These are phyloP conservation scores for Mythimna lalbum DNA, from an alignment of 2,888 invertebrate species.

Conservation along the genomic window DNA sequence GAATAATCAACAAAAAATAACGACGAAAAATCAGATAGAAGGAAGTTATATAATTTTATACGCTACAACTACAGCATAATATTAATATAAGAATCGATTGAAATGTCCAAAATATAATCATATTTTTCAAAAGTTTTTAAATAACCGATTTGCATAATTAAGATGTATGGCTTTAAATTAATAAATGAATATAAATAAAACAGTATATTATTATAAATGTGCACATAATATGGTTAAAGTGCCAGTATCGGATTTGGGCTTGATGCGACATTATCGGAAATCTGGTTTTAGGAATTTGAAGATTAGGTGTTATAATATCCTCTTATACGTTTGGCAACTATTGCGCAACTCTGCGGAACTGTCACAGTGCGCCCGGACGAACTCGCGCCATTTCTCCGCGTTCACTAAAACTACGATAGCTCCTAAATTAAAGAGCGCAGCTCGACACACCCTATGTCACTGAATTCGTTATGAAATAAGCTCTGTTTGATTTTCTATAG, in stretches of 20 bases:
- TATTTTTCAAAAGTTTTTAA: conserved; percentile 1
- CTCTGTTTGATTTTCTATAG: no score
- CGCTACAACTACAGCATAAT: neutral
- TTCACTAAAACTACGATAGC: no score
- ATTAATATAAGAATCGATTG: conserved; percentile 1
- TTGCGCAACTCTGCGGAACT: no score
- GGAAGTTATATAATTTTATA: neutral
- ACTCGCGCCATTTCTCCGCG: no score
- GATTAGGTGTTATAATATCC: no score
- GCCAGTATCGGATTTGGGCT: neutral
- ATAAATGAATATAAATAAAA: neutral
- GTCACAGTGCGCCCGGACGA: no score
- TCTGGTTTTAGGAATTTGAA: no score
- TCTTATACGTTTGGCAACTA: no score
- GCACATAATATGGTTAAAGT: neutral
- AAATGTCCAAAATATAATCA: neutral
- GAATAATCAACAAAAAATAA: neutral
- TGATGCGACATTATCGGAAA: no score
- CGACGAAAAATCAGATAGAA: neutral
- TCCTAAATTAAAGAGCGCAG: no score
- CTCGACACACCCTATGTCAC: no score
- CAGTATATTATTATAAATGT: neutral
- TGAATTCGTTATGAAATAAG: no score
- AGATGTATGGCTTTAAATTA: neutral
- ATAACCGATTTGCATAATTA: conserved; percentile 20